phyloP scores from a whole-genome alignment of 1,140 invertebrate genomes.

The Drosophila tani region DNA sequence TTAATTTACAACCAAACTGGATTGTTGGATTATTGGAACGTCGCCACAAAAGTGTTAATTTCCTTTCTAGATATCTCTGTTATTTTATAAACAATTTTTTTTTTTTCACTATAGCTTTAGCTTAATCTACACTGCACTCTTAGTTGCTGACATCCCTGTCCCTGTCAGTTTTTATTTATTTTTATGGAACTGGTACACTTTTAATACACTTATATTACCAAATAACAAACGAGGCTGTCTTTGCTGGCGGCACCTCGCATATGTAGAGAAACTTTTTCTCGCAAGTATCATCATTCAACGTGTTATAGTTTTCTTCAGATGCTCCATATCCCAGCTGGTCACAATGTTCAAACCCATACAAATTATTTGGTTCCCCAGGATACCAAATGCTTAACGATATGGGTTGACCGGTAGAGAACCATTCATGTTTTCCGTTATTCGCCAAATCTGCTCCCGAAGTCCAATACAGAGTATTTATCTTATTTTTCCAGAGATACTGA shows the following conservation, averaged over 20 bases:
- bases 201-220: not conserved
- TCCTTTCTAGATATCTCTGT: too few species aligned
- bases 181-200: not conserved
- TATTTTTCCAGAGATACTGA: slow-evolving; percentile 1
- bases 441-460: slow-evolving; percentile 23
- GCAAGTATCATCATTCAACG: slow-evolving; percentile 22
- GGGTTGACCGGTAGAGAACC: slow-evolving; percentile 12
- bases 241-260: slow-evolving; percentile 67
- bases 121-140: too few species aligned
- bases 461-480: slow-evolving; percentile 25
- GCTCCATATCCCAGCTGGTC: not conserved
- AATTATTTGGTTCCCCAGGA: slow-evolving; percentile 20
- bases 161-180: not conserved
- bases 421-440: slow-evolving; percentile 1
- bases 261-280: slow-evolving; percentile 63
- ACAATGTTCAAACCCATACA: not conserved
- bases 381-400: slow-evolving; percentile 7
- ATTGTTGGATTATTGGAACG: not conserved
- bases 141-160: too few species aligned
- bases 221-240: slow-evolving; percentile 1
- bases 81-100: too few species aligned
- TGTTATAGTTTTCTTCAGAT: not conserved
- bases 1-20: too few species aligned
- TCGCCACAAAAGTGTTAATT: not conserved
- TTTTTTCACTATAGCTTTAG: too few species aligned